Conservation (phyloP, 2,888 invertebrate species). For the Teinopalpus imperialis region DNA sequence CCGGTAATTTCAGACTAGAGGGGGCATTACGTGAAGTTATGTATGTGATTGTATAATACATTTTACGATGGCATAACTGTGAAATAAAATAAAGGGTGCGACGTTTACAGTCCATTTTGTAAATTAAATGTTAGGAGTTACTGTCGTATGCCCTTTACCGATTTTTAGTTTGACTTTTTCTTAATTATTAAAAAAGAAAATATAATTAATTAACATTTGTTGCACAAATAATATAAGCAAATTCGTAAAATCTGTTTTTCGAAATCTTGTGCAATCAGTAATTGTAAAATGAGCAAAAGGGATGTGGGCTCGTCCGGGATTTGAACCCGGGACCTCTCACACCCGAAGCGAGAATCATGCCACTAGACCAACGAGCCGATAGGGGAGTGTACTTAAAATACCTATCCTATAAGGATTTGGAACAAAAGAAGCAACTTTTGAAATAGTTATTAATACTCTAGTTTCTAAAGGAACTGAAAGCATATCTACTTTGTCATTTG, state of each 20-base stretch:
- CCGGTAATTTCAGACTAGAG: constrained; percentile 49
- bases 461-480: no score
- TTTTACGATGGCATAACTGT: constrained; percentile 35
- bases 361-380: constrained; percentile 82
- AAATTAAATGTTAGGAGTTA: constrained; percentile 20
- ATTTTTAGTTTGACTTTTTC: no score
- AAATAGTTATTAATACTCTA: no score
- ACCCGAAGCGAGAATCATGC: constrained; percentile 84
- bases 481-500: no score
- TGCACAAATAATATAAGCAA: no score
- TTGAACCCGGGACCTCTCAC: constrained; percentile 84
- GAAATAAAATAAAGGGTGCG: constrained; percentile 22
- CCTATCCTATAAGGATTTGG: no score
- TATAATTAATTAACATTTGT: no score
- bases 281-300: no score
- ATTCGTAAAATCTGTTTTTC: no score
- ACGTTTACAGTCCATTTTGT: constrained; percentile 21
- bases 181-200: no score
- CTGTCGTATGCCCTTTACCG: neutral
- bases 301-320: constrained; percentile 80
- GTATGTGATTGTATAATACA: constrained; percentile 40
- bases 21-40: constrained; percentile 39
- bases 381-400: neutral
- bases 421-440: no score
- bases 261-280: no score